These are phyloP conservation scores for Eurosta solidaginis DNA, from an alignment of 1,140 invertebrate genomes.

Conservation along the genomic window DNA sequence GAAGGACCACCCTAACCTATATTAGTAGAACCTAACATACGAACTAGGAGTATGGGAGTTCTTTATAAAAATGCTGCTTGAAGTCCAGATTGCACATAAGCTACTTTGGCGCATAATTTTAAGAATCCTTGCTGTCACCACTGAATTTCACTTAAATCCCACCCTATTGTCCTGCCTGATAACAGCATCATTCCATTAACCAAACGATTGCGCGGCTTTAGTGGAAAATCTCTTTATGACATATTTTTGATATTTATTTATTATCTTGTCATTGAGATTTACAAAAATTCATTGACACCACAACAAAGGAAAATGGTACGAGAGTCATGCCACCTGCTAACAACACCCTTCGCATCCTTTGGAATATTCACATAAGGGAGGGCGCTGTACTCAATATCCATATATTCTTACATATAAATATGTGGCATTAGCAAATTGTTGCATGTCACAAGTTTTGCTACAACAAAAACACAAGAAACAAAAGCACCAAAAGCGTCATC, in stretches of 20 bases:
- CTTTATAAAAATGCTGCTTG: too few species aligned
- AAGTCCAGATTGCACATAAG: too few species aligned
- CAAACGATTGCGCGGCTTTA: not conserved
- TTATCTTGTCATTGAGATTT: slow-evolving; percentile 56
- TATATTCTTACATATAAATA: not conserved
- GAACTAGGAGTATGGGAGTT: too few species aligned
- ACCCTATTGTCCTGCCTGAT: not conserved
- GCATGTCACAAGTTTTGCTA: slow-evolving; percentile 2
- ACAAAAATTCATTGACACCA: slow-evolving; percentile 33
- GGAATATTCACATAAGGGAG: not conserved
- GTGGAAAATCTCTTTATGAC: slow-evolving; percentile 53
- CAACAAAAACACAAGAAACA: not conserved
- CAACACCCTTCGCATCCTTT: slow-evolving; percentile 10
- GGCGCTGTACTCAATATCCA: too few species aligned
- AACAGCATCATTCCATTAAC: not conserved
- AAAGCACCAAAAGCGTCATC: not conserved
- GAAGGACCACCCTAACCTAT: too few species aligned
- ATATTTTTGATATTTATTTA: slow-evolving; percentile 60
- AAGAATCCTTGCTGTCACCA: not conserved
- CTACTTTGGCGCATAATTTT: not conserved
- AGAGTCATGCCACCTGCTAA: not conserved
- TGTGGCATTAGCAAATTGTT: slow-evolving; percentile 15
- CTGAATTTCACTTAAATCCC: not conserved
- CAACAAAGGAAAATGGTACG: not conserved
- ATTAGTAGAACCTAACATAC: too few species aligned